Percentiles rank a stretch among this genome's conserved stretches.
Conservation (phyloP, 2,113 vertebrate species). For the Brachyhypopomus occidentalis region DNA sequence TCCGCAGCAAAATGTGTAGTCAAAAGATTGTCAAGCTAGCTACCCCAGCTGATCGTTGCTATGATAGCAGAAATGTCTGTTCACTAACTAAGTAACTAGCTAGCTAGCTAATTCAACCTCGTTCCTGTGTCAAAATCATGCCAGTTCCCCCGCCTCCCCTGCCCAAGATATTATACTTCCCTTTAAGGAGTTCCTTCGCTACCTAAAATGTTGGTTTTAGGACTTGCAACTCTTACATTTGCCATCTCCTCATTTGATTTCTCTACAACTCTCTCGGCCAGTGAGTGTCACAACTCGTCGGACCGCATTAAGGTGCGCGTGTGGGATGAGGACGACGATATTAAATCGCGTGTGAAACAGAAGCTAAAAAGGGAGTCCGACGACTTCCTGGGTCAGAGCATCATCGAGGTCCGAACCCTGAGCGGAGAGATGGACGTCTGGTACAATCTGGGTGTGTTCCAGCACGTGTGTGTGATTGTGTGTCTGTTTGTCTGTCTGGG, state of each 20-base stretch:
- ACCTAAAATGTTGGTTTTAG: background rate
- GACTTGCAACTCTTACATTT: background rate
- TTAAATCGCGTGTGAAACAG: constrained; percentile 95
- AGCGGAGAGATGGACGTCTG: constrained; percentile 99
- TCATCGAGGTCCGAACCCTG: constrained; percentile 96
- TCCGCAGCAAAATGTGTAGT: no score
- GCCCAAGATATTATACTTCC: background rate
- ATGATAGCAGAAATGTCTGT: no score
- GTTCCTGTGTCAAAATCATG: no score
- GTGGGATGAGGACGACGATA: constrained; percentile 97
- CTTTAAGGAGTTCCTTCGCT: background rate
- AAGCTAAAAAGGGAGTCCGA: constrained; percentile 96
- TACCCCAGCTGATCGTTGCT: no score
- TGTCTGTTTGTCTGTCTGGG: background rate
- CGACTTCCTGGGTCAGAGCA: constrained; percentile 96
- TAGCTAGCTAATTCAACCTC: no score
- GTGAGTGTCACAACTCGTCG: constrained; percentile 96
- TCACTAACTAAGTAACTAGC: no score
- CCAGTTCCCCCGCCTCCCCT: no score
- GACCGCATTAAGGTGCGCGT: constrained; percentile 95
- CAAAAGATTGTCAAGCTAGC: no score
- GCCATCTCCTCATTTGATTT: background rate
- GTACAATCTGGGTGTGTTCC: constrained; percentile 90
- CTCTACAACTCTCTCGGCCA: constrained; percentile 56
- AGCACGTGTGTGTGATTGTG: background rate